Evolutionary conservation across 2,797 vertebrate species (phyloP).

Genomic region (Melopsittacus undulatus): DNA sequence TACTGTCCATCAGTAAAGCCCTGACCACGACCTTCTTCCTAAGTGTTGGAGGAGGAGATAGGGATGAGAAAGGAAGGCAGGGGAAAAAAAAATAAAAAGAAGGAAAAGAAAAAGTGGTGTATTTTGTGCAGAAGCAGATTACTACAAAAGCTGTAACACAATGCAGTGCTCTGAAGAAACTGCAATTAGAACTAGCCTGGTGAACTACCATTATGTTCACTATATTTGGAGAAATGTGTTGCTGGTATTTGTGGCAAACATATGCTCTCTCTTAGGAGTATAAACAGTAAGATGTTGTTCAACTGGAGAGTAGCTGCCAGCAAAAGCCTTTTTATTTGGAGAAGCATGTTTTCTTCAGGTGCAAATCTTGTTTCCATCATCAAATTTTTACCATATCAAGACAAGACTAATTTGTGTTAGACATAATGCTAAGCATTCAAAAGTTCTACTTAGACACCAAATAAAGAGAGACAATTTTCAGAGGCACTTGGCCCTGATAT

Average conservation of each 20-base stretch:
- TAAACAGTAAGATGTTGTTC: neutral
- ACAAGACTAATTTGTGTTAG: neutral
- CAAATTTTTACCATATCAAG: neutral
- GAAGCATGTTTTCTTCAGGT: neutral
- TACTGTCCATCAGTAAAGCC: slow-evolving; percentile 98
- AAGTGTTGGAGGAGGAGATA: neutral
- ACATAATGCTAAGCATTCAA: neutral
- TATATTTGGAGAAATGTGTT: neutral
- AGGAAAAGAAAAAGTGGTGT: neutral
- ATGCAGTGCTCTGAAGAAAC: neutral
- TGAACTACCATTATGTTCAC: neutral
- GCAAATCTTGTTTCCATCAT: neutral
- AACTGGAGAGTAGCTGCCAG: neutral
- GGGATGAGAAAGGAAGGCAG: neutral
- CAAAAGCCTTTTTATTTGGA: neutral
- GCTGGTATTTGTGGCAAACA: neutral
- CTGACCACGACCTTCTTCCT: slow-evolving; percentile 97
- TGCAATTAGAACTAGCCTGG: neutral
- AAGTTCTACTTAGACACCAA: neutral
- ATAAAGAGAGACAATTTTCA: neutral
- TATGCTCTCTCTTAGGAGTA: neutral
- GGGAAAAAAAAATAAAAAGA: neutral
- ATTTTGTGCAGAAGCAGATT: neutral
- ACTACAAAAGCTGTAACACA: neutral
- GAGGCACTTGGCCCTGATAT: neutral